Conservation (phyloP, 2,888 invertebrate species). For the Kuschelorhynchus macadamiae region DNA sequence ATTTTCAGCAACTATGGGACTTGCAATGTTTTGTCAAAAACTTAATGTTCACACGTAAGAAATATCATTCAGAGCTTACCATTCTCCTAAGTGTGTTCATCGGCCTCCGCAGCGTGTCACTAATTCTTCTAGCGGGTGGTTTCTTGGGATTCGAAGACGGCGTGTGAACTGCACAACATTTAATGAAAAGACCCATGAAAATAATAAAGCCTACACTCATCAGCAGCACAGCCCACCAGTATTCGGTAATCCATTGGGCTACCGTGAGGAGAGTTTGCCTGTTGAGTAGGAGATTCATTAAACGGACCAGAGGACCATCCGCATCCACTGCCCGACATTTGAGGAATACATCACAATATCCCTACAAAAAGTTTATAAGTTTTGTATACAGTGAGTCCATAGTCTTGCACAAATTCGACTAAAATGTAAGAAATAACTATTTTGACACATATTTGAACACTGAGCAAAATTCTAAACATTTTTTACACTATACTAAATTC, state of each 20-base stretch:
- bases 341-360: slow-evolving; percentile 99
- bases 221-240: slow-evolving; percentile 96
- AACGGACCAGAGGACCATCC: slow-evolving; percentile 95
- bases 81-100: slow-evolving; percentile 93
- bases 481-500: too few species aligned
- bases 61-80: too few species aligned
- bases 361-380: slow-evolving; percentile 70
- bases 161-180: slow-evolving; percentile 99
- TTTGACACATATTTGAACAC: too few species aligned
- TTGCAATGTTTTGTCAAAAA: too few species aligned
- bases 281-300: slow-evolving; percentile 96
- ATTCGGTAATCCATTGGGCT: slow-evolving; percentile 94
- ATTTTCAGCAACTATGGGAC: too few species aligned
- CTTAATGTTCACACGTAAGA: too few species aligned
- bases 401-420: too few species aligned
- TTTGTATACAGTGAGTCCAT: too few species aligned
- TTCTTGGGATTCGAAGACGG: slow-evolving; percentile 99
- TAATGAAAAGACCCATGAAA: slow-evolving; percentile 98
- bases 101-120: slow-evolving; percentile 90
- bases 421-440: too few species aligned
- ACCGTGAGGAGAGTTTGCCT: slow-evolving; percentile 89
- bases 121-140: slow-evolving; percentile 92
- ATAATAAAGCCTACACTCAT: slow-evolving; percentile 93
- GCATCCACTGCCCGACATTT: slow-evolving; percentile 99
- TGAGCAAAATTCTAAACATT: too few species aligned